phyloP scores from a whole-genome alignment of 2,797 vertebrate genomes.

The Notamacropus eugenii region DNA sequence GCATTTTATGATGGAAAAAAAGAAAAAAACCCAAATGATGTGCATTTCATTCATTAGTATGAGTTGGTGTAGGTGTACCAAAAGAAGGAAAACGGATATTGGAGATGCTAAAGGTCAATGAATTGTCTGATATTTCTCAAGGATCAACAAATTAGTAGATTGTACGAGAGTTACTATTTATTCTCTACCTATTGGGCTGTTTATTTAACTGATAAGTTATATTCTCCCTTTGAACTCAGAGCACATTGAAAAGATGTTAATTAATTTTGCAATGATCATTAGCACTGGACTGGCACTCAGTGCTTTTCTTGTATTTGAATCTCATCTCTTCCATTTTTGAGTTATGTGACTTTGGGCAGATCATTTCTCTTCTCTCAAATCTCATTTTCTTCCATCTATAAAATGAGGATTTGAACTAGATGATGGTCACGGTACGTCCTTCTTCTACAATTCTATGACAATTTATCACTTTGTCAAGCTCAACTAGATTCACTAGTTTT shows the following conservation, averaged over 20 bases:
- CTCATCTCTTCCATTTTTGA: background rate
- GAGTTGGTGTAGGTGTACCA: background rate
- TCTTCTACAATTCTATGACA: background rate
- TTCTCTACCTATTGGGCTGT: conserved; percentile 51
- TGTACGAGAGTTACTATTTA: conserved; percentile 50
- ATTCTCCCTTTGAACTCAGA: conserved; percentile 41
- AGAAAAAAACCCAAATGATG: too few species aligned
- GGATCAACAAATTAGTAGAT: conserved; percentile 62
- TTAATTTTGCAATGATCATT: conserved; percentile 53
- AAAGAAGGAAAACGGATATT: background rate
- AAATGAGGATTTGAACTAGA: background rate
- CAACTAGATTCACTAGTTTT: conserved; percentile 45
- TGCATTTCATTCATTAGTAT: background rate
- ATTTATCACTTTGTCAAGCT: conserved; percentile 34
- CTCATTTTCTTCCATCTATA: background rate
- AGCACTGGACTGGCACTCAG: background rate
- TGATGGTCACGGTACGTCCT: background rate
- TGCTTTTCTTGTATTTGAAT: background rate
- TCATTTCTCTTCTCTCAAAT: background rate
- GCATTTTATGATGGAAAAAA: background rate
- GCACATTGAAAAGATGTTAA: conserved; percentile 33
- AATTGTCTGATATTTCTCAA: background rate
- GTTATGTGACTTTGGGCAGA: background rate
- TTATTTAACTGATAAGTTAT: conserved; percentile 56
- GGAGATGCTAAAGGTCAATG: background rate